Evolutionary conservation across 2,888 invertebrate genomes (phyloP).

Genomic region (Serripes groenlandicus): DNA sequence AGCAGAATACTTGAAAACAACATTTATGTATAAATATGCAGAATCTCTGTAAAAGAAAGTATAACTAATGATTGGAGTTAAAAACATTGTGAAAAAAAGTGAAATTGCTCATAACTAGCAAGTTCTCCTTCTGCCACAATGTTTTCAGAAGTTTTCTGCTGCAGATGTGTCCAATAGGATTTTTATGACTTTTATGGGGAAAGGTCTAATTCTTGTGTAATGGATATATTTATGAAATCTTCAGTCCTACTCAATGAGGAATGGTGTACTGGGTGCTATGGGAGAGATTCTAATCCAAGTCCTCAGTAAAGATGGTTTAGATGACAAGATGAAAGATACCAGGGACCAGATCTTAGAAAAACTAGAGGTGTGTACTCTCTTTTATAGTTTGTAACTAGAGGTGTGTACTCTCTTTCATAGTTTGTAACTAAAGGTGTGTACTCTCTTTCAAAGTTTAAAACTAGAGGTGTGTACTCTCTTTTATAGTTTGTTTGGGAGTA

Average conservation of each 20-base stretch:
- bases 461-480: too few relatives aligned
- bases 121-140: not conserved
- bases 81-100: not conserved
- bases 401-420: too few relatives aligned
- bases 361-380: constrained; percentile 90
- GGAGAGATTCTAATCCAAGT: constrained; percentile 91
- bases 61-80: not conserved
- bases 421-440: too few relatives aligned
- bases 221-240: constrained; percentile 50
- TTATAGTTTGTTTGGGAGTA: too few relatives aligned
- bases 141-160: too few relatives aligned
- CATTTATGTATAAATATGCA: too few relatives aligned
- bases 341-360: constrained; percentile 93
- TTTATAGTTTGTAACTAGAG: too few relatives aligned
- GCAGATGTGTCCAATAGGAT: too few relatives aligned
- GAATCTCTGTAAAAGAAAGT: not conserved
- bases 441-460: too few relatives aligned
- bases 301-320: constrained; percentile 91
- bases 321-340: constrained; percentile 90
- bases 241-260: constrained; percentile 90
- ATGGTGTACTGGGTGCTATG: constrained; percentile 94
- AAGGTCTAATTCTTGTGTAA: too few relatives aligned
- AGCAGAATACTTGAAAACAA: too few relatives aligned
- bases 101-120: not conserved
- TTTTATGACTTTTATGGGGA: too few relatives aligned